These are phyloP conservation scores for Dyspetes luteomarginatus DNA, from an alignment of 2,888 invertebrate species.

Conservation along the genomic window DNA sequence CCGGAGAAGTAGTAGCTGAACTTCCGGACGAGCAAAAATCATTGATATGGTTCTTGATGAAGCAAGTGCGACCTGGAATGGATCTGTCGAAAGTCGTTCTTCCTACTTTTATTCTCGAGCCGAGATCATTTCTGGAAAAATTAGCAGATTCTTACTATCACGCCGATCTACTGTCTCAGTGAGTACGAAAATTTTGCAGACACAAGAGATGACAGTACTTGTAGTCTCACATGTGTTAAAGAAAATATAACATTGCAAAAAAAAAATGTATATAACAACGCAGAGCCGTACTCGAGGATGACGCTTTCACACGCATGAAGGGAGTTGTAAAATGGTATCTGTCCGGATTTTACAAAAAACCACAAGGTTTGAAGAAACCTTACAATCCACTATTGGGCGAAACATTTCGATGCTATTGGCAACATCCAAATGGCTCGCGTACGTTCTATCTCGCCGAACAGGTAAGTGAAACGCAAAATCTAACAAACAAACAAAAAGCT, in stretches of 20 bases:
- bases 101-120: constrained; percentile 97
- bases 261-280: constrained; percentile 2
- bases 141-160: constrained; percentile 97
- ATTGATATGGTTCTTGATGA: constrained; percentile 96
- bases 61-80: constrained; percentile 98
- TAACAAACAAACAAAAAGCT: neutral
- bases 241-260: neutral
- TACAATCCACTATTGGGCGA: constrained; percentile 98
- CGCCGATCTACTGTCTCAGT: constrained; percentile 94
- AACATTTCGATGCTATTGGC: constrained; percentile 96
- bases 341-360: constrained; percentile 96
- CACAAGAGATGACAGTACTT: neutral
- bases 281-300: constrained; percentile 90
- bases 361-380: constrained; percentile 97
- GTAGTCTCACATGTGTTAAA: neutral
- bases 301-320: constrained; percentile 96
- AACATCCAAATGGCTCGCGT: constrained; percentile 91
- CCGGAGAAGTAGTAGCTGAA: constrained; percentile 94
- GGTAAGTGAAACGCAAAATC: constrained; percentile 84
- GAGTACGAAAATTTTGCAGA: constrained; percentile 75
- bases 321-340: constrained; percentile 95
- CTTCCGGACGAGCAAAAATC: constrained; percentile 97
- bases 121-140: constrained; percentile 96
- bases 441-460: constrained; percentile 98
- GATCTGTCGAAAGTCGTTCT: constrained; percentile 96